Conservation (phyloP, 2,113 vertebrate species). For the Bos javanicus region DNA sequence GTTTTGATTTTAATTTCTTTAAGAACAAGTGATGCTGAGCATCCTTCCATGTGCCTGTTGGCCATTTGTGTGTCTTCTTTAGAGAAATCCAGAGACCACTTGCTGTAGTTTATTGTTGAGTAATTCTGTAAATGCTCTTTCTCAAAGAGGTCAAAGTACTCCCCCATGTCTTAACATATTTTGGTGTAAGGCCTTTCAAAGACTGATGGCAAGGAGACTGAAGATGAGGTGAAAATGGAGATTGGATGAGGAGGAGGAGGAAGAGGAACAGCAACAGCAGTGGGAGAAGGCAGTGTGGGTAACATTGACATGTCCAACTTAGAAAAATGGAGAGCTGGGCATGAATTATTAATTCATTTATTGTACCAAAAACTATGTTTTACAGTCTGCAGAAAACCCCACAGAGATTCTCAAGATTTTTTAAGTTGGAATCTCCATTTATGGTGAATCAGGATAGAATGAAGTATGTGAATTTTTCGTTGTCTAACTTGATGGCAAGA, state of each 20-base stretch:
- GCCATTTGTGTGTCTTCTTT: background rate
- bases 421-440: background rate
- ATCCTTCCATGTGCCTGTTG: background rate
- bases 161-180: background rate
- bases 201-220: background rate
- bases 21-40: background rate
- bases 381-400: background rate
- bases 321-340: background rate
- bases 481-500: background rate
- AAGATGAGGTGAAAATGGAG: background rate
- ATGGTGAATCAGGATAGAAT: background rate
- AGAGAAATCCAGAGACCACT: background rate
- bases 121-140: background rate
- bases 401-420: background rate
- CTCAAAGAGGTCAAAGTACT: background rate
- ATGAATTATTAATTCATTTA: background rate
- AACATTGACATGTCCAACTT: background rate
- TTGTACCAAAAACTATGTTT: background rate
- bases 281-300: background rate
- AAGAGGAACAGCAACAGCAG: background rate
- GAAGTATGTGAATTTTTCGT: conserved; percentile 54
- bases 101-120: background rate
- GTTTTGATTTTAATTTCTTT: background rate
- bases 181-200: background rate
- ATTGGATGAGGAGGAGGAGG: rapidly evolving